Base-by-base conservation (phyloP, 2,797 vertebrate genomes). In the Coilia nasus region DNA sequence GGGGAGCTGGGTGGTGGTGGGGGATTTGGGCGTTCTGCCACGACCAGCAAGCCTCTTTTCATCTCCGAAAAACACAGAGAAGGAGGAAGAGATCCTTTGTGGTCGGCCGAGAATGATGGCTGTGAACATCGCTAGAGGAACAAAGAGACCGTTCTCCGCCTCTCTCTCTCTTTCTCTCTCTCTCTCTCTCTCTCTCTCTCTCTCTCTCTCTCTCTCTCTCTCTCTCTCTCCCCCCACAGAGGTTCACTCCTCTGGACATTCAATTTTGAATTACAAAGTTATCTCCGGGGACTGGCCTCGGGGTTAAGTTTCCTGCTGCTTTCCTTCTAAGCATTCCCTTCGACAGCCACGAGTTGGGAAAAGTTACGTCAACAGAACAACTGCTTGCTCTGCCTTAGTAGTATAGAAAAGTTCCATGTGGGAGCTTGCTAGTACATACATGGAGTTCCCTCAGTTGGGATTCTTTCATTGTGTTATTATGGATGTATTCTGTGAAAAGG, bases 251-350 rank as follows among this genome's bases (percentile, higher is more conserved):
- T 35, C 64, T 84, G 83, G 83, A 84, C 81, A 81, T 83, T 62
- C 81, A 82, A 81, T 87, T 87, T 84, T 84, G 31, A 83, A 87
- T 86, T 87, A 86, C 86, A 87, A 87, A 87, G 83, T 78, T 50
- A 81, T 87, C 84, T 85, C 57, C 50, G 44, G 86, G 82, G 86
- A 59, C 62, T 67, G 59, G 83, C 50, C 83, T 80, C n/a, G 50
- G 35, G 25, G 35, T 64, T 84, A 47, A 80, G 80, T 82, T 83
- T 85, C 83, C 83, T 50, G 35, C 83, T 64, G 85, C 78, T 83
- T 80, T 41, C 46, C 10, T 31, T 47, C 94, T 93, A 0, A 62
- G 86, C 3, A 94, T 90, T 90, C n/a, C 21, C 80, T 82, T 46
- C 71, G 1, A 41, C 71, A 19, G 6, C 41, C 31, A 44, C 31